phyloP scores from a whole-genome alignment of 1,140 invertebrate species.

The Laodelphax striatellus region DNA sequence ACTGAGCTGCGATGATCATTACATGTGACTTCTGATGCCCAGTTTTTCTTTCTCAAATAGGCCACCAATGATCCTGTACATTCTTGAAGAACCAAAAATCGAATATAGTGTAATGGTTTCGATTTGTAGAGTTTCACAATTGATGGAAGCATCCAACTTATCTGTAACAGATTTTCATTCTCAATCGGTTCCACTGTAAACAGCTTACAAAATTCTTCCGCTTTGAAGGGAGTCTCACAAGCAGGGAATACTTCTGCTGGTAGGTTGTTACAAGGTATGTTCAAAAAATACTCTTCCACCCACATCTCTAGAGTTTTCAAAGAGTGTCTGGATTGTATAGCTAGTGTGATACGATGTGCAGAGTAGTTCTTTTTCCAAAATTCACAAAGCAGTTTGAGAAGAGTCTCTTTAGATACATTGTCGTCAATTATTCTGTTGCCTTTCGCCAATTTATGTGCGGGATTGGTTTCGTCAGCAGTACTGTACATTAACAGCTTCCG shows the following conservation, averaged over 20 bases:
- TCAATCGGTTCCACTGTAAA: slow-evolving; percentile 70
- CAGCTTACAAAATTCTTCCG: slow-evolving; percentile 49
- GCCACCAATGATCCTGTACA: slow-evolving; percentile 76
- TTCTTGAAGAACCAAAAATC: slow-evolving; percentile 77
- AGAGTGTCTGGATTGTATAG: slow-evolving; percentile 66
- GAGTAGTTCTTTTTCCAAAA: slow-evolving; percentile 77
- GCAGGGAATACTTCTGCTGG: slow-evolving; percentile 45
- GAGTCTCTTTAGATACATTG: slow-evolving; percentile 46
- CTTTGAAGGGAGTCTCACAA: slow-evolving; percentile 41
- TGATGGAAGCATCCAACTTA: slow-evolving; percentile 73
- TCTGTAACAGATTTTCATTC: slow-evolving; percentile 54
- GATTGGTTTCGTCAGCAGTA: slow-evolving; percentile 39
- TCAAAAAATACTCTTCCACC: slow-evolving; percentile 48
- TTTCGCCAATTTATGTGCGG: slow-evolving; percentile 71
- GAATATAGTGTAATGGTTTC: slow-evolving; percentile 68
- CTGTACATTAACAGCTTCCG: slow-evolving; percentile 58
- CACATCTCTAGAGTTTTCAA: slow-evolving; percentile 59
- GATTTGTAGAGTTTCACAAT: slow-evolving; percentile 56
- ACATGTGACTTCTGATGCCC: slow-evolving; percentile 66
- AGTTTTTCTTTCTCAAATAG: slow-evolving; percentile 69
- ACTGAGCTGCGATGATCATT: slow-evolving; percentile 65
- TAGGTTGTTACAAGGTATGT: slow-evolving; percentile 49
- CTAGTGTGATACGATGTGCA: slow-evolving; percentile 77
- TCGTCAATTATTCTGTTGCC: slow-evolving; percentile 66
- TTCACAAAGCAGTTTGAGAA: slow-evolving; percentile 55